Evolutionary conservation across 1,140 invertebrate species (phyloP), one percentile per base, ranked within the genome.

Genomic region (Drosophila orena): DNA sequence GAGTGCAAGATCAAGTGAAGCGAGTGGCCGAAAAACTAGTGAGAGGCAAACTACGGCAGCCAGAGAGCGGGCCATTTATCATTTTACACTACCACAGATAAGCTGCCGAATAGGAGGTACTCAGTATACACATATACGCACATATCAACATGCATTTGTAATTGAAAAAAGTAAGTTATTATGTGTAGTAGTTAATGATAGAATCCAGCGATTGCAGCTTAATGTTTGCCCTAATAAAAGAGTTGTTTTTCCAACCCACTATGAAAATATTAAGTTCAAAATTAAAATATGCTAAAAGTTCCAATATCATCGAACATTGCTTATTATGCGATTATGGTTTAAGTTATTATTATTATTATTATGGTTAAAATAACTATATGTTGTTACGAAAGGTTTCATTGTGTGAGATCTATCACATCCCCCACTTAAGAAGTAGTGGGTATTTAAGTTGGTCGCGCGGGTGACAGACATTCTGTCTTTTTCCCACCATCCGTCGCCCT

Each of bases 1-100:
- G 76, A 86, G 70, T 84, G 85, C 84, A 89, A 89, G 84, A 89
- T 89, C 84, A 89, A 89, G 72, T 42, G 65, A 86, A 76, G 55
- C 64, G 77, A 85, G 46, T 85, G 69, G 38, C 77, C 73, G 53
- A 84, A 80, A 84, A 66, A 52, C 49, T 17, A 68, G 62, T 53
- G 75, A 57, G 80, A 70, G 62, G 14, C 22, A 40, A 30, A 43
- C 44, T 22, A 37, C 35, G 22, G 37, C 35, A 40, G 30, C 12
- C 11, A 55, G 40, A 70, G 60, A 68, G 49, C 20, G 12, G 47
- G 60, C 27, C 38, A 57, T 53, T 4, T 44, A 44, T 44, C 42
- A 44, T 44, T 44, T 44, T 38, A 30, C 20, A 15, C 22, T 6
- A 10, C 0, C n/a, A 20, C 50, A 22, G 6, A 27, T 5, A 7